Conservation (phyloP, 2,113 vertebrate species). For the Eclectus roratus region DNA sequence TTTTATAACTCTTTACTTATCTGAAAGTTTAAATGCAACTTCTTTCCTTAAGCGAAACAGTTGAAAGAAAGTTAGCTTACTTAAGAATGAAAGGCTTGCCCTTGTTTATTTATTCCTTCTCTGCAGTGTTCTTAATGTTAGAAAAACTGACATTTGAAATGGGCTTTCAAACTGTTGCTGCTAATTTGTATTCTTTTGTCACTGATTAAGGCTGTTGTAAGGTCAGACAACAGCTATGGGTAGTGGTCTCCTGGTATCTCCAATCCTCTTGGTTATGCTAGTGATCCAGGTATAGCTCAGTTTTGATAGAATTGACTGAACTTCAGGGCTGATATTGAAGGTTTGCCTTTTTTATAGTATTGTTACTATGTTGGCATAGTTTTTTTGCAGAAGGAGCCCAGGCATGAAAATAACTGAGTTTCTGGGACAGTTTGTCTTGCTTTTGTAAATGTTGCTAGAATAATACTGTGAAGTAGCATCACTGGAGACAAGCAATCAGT, state of each 20-base stretch:
- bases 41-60: background rate
- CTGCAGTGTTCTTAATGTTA: background rate
- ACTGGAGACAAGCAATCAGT: background rate
- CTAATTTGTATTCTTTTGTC: background rate
- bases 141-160: background rate
- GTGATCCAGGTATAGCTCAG: background rate
- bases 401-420: background rate
- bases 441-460: background rate
- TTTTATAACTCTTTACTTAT: background rate
- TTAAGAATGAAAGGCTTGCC: background rate
- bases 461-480: background rate
- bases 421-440: background rate
- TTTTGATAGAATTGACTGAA: background rate
- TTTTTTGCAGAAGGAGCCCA: background rate
- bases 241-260: background rate
- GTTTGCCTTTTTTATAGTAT: background rate
- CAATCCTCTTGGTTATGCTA: background rate
- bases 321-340: background rate
- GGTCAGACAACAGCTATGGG: fast-evolving
- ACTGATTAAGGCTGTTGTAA: background rate
- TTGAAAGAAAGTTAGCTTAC: background rate
- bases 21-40: background rate
- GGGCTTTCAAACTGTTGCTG: background rate
- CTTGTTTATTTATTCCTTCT: background rate
- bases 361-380: background rate